Evolutionary conservation across 2,113 vertebrate species (phyloP).

Genomic region (Clupea harengus): DNA sequence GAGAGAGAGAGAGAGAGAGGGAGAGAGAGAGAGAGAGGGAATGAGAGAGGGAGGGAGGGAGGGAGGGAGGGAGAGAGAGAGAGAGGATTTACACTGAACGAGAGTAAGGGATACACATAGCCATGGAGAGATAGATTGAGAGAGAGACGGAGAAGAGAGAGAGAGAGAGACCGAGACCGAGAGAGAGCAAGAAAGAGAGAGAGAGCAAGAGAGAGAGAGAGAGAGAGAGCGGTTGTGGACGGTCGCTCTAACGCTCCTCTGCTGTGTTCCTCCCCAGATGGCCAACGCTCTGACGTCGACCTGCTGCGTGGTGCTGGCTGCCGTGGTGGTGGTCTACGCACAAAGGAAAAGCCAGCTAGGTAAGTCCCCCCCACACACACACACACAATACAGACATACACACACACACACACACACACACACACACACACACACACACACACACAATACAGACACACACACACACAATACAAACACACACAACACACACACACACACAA

Average conservation of each 20-base stretch:
- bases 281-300: conserved; percentile 85
- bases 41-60: neutral
- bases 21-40: neutral
- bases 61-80: neutral
- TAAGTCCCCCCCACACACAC: conserved; percentile 71
- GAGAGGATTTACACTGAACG: neutral
- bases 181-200: conserved; percentile 12
- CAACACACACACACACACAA: neutral
- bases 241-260: conserved; percentile 53
- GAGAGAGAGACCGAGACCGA: conserved; percentile 25
- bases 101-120: no score
- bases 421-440: neutral
- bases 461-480: neutral
- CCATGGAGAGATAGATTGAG: neutral
- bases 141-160: neutral
- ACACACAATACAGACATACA: neutral
- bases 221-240: conserved; percentile 39
- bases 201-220: neutral
- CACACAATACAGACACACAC: neutral
- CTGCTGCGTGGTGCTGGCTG: conserved; percentile 88
- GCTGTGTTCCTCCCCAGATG: conserved; percentile 81
- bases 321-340: conserved; percentile 83
- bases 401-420: neutral
- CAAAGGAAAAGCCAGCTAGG: conserved; percentile 90
- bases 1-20: neutral